phyloP scores from a whole-genome alignment of 2,888 invertebrate genomes.

The Heliconius hortense region DNA sequence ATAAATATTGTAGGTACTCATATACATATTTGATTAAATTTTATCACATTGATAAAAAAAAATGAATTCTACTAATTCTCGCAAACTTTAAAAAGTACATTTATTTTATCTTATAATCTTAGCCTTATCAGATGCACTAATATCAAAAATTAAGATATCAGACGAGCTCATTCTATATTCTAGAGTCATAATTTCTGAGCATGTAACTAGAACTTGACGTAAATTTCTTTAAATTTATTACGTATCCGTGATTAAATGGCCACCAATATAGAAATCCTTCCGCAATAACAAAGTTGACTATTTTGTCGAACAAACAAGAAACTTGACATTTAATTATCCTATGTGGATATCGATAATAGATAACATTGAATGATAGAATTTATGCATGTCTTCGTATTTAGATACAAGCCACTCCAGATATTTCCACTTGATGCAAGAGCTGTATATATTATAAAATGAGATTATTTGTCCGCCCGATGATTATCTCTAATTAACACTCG shows the following conservation, averaged over 20 bases:
- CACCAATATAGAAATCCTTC: neutral
- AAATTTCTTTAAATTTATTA: neutral
- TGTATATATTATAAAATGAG: slow-evolving; percentile 57
- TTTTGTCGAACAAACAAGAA: slow-evolving; percentile 10
- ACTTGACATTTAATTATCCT: slow-evolving; percentile 39
- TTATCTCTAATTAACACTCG: slow-evolving; percentile 75
- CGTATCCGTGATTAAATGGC: neutral
- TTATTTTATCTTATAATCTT: slow-evolving; percentile 16
- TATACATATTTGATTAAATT: slow-evolving; percentile 23
- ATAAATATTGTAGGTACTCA: neutral
- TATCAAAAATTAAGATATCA: neutral
- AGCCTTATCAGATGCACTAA: slow-evolving; percentile 12
- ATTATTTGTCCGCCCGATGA: slow-evolving; percentile 68
- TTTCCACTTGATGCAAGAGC: slow-evolving; percentile 59
- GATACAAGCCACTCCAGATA: slow-evolving; percentile 60
- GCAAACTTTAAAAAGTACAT: slow-evolving; percentile 12
- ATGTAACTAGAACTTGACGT: neutral
- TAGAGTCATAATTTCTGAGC: neutral
- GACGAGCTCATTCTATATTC: neutral
- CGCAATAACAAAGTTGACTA: neutral
- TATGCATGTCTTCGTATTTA: slow-evolving; percentile 42
- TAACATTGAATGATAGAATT: slow-evolving; percentile 46
- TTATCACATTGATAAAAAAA: slow-evolving; percentile 12
- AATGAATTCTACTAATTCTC: slow-evolving; percentile 14
- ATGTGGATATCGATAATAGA: slow-evolving; percentile 45